Conservation (phyloP, 2,797 vertebrate species). For the Enteromius fasciolatus region DNA sequence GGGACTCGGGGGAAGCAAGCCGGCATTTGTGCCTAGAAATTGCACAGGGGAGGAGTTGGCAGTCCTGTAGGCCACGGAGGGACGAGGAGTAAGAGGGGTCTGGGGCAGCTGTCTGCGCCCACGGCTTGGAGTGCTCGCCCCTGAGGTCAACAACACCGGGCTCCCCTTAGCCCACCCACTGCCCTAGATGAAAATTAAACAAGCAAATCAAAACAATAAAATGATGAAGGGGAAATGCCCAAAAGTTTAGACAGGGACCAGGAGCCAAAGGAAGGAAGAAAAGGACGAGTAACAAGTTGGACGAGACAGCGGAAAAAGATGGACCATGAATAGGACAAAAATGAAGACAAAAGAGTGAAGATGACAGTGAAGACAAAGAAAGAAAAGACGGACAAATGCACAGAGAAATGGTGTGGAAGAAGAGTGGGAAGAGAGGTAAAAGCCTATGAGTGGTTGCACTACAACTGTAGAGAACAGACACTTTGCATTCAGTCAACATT, state of each 20-base stretch:
- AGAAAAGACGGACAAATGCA: slow-evolving; percentile 59
- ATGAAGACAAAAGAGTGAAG: neutral
- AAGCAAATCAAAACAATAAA: slow-evolving; percentile 86
- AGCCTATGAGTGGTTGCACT: slow-evolving; percentile 73
- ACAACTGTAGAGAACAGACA: slow-evolving; percentile 58
- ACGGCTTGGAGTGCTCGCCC: slow-evolving; percentile 88
- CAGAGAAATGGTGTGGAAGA: slow-evolving; percentile 72
- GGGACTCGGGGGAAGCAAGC: slow-evolving; percentile 79
- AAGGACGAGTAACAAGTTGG: slow-evolving; percentile 54
- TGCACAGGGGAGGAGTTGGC: slow-evolving; percentile 92
- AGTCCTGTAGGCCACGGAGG: slow-evolving; percentile 93
- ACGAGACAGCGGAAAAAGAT: slow-evolving; percentile 29
- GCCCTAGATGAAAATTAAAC: slow-evolving; percentile 91
- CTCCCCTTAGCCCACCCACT: slow-evolving; percentile 91
- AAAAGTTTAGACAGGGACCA: slow-evolving; percentile 51
- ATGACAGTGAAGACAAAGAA: slow-evolving; percentile 37
- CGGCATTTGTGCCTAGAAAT: slow-evolving; percentile 76
- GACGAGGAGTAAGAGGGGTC: slow-evolving; percentile 90
- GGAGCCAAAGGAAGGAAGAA: slow-evolving; percentile 50
- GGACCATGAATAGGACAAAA: slow-evolving; percentile 20
- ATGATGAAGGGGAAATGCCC: slow-evolving; percentile 69
- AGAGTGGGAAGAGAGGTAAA: slow-evolving; percentile 75
- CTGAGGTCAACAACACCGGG: slow-evolving; percentile 86
- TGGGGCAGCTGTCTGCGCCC: slow-evolving; percentile 95
- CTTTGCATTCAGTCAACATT: slow-evolving; percentile 15